Conservation (phyloP, 2,113 vertebrate genomes). For the Bos javanicus region DNA sequence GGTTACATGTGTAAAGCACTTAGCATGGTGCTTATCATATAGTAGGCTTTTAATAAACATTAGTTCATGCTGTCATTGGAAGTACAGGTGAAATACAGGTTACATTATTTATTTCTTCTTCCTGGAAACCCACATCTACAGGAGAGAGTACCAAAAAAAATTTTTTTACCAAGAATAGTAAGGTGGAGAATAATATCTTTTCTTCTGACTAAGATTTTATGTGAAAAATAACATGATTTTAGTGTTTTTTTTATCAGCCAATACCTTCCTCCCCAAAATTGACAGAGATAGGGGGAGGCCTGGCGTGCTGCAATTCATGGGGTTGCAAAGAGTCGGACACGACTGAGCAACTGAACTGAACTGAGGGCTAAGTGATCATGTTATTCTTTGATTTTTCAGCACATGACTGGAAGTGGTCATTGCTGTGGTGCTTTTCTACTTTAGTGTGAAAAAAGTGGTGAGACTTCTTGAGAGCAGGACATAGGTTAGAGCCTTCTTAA, state of each 20-base stretch:
- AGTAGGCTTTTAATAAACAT: neutral
- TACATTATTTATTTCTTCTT: neutral
- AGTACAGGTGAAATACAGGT: neutral
- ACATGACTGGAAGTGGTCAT: neutral
- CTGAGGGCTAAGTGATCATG: neutral
- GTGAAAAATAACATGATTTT: neutral
- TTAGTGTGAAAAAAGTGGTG: neutral
- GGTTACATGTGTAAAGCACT: neutral
- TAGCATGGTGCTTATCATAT: neutral
- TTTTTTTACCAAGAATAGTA: neutral
- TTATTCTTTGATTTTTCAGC: slow-evolving; percentile 4
- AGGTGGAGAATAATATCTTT: neutral
- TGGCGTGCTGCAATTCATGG: too few species aligned
- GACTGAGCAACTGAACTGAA: too few species aligned
- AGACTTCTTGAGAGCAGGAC: neutral
- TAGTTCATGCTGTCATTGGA: neutral
- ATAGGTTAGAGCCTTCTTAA: neutral
- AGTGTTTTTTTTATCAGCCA: neutral
- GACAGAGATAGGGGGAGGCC: neutral
- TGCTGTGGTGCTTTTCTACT: neutral
- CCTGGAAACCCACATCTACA: neutral
- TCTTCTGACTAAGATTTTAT: neutral
- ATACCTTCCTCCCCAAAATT: neutral
- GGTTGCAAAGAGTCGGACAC: rapidly evolving
- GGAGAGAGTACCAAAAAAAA: neutral